phyloP scores from a whole-genome alignment of 2,888 invertebrate genomes.

The Syritta pipiens region DNA sequence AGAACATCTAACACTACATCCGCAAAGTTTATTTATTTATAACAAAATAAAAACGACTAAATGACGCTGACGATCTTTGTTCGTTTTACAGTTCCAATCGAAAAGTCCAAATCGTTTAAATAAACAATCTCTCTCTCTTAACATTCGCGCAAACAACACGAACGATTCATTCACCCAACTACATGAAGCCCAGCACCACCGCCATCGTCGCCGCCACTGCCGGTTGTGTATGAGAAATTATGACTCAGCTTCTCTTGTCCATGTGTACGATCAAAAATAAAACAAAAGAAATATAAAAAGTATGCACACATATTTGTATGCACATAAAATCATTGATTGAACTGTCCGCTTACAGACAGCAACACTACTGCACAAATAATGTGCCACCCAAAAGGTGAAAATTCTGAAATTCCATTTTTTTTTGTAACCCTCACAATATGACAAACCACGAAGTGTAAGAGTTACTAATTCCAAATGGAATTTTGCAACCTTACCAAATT shows the following conservation, averaged over 20 bases:
- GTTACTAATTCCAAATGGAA: constrained; percentile 8
- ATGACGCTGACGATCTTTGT: neutral
- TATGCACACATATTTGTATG: neutral
- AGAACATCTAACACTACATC: too few relatives aligned
- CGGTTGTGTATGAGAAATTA: constrained; percentile 4
- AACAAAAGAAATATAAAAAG: constrained; percentile 5
- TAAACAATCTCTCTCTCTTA: constrained; percentile 4
- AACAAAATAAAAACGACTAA: neutral
- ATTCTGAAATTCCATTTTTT: too few relatives aligned
- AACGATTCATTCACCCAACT: constrained; percentile 12
- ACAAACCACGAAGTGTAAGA: too few relatives aligned
- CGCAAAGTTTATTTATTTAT: neutral
- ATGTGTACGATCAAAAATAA: constrained; percentile 11
- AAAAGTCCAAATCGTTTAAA: constrained; percentile 6
- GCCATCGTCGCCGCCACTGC: too few relatives aligned
- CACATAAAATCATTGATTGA: neutral
- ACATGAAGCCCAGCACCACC: too few relatives aligned
- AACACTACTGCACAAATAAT: neutral
- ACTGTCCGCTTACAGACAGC: neutral
- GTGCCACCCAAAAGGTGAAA: too few relatives aligned
- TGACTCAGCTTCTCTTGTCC: constrained; percentile 21
- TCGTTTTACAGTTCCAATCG: neutral
- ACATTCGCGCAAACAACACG: neutral
- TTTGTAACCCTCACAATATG: too few relatives aligned
- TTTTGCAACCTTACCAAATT: constrained; percentile 23